Evolutionary conservation across 2,797 vertebrate species (phyloP), one percentile per base, ranked within the genome.

Genomic region (Takifugu ocellatus): DNA sequence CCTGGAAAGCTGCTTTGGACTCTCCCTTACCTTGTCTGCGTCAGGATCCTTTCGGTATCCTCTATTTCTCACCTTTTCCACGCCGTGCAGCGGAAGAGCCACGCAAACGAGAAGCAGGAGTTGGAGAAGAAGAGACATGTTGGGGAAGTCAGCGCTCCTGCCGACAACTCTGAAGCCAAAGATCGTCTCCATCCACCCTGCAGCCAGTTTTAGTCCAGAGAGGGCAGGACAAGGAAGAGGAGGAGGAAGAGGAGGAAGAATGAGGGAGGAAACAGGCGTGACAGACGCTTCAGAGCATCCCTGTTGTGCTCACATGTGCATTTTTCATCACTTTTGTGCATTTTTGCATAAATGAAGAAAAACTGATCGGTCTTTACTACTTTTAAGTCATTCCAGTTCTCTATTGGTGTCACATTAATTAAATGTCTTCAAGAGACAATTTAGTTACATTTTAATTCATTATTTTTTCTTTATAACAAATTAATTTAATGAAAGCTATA

Each of bases 1-100:
- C 1, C 6, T 15, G 46, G 5, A 58, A 3, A 33, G 5, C 31
- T 43, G 51, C 39, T 5, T 56, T 48, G 17, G 11, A 25, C 50
- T 42, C 51, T 57, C 27, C 39, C 86, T 90, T 88, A 93, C 92
- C 89, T 89, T 91, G 42, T 92, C 91, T 0, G 78, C 84, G 31
- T 92, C 91, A 47, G 87, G 88, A 75, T 92, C 92, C 78, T 91
- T 92, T 59, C 91, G 87, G 74, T 88, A 87, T 50, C 84, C 85
- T 75, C 91, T 87, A 61, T 59, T 88, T 82, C 87, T 91, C 75
- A 88, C 84, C 82, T 89, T 90, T 72, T 93, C 92, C 66, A 84
- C 83, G 51, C 80, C 83, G 39, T 77, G 75, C 9, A 91, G 86
- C 31, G 89, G 83, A 3, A 87, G 66, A 49, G 83, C 73, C 72